These are phyloP conservation scores for Empis stercorea DNA, from an alignment of 2,888 invertebrate genomes.

Conservation along the genomic window DNA sequence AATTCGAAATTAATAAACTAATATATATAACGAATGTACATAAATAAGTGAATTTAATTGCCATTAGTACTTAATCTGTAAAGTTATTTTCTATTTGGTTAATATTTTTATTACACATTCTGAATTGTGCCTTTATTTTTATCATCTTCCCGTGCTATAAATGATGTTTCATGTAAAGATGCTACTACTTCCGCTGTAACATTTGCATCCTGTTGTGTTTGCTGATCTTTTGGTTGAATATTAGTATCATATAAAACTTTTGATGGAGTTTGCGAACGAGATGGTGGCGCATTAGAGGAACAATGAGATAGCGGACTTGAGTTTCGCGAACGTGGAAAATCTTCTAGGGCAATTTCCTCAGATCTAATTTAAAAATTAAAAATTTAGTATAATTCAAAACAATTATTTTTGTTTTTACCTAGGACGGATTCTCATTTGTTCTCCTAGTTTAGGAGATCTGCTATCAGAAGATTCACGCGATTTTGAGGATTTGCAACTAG, in stretches of 20 bases:
- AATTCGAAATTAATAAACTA: no score
- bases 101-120: constrained; percentile 35
- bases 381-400: constrained; percentile 25
- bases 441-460: constrained; percentile 15
- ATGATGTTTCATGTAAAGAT: constrained; percentile 63
- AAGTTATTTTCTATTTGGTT: no score
- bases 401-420: neutral
- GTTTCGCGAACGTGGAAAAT: constrained; percentile 50
- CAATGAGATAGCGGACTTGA: constrained; percentile 34
- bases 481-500: constrained; percentile 37
- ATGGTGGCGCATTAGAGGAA: constrained; percentile 24
- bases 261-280: constrained; percentile 38
- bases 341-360: constrained; percentile 70
- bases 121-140: constrained; percentile 37
- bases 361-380: constrained; percentile 52
- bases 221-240: constrained; percentile 11
- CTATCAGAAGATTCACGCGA: constrained; percentile 30
- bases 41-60: no score
- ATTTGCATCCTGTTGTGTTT: constrained; percentile 12
- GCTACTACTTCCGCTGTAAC: constrained; percentile 23
- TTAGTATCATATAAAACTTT: constrained; percentile 24
- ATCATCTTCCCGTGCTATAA: constrained; percentile 49
- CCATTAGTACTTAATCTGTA: no score
- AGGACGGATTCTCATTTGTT: neutral
- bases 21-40: no score